A percentile compares a stretch with the other conserved stretches of the same genome.
These are phyloP conservation scores for Catonia carolina DNA, from an alignment of 2,888 invertebrate species.

Conservation along the genomic window DNA sequence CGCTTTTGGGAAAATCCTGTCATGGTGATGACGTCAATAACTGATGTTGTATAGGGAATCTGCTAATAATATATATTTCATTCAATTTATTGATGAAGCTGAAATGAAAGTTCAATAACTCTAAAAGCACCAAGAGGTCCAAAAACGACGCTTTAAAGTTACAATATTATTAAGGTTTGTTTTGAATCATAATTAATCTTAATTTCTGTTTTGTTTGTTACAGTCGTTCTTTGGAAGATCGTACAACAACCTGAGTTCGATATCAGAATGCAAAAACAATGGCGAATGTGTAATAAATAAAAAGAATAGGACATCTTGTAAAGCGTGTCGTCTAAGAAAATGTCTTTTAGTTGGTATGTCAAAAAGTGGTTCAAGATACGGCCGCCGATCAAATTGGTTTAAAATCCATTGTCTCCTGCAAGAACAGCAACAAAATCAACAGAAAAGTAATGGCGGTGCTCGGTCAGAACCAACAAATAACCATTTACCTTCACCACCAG, in stretches of 20 bases:
- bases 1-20: too few species aligned
- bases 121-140: too few species aligned
- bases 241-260: slow-evolving; percentile 85
- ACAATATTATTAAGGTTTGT: too few species aligned
- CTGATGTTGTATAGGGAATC: too few species aligned
- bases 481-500: not conserved
- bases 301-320: slow-evolving; percentile 92
- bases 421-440: slow-evolving; percentile 51
- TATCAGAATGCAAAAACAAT: slow-evolving; percentile 90
- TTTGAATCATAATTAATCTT: too few species aligned
- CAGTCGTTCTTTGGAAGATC: slow-evolving; percentile 94
- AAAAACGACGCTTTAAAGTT: too few species aligned
- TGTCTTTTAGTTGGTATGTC: slow-evolving; percentile 49
- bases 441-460: slow-evolving; percentile 1
- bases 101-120: too few species aligned
- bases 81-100: too few species aligned
- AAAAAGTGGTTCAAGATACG: slow-evolving; percentile 87
- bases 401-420: slow-evolving; percentile 89
- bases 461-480: not conserved
- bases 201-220: slow-evolving; percentile 40
- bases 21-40: too few species aligned
- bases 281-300: slow-evolving; percentile 90
- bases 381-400: slow-evolving; percentile 90
- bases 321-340: slow-evolving; percentile 82
- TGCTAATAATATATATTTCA: too few species aligned